Conservation (phyloP, 2,113 vertebrate genomes). For the Mandrillus leucophaeus region DNA sequence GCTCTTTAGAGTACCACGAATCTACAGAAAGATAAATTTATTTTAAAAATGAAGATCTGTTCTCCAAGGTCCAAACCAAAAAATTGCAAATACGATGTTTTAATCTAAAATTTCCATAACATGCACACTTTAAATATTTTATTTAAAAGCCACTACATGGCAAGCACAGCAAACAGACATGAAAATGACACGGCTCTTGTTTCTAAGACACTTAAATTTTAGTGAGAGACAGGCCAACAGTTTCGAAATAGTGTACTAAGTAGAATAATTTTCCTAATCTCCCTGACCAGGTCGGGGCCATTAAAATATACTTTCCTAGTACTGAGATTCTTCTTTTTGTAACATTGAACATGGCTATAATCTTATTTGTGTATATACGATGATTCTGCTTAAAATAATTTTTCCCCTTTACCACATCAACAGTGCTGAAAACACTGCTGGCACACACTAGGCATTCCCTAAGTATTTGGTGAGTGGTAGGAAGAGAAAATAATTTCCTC, state of each 20-base stretch:
- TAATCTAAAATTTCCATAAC: slow-evolving; percentile 25
- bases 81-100: background rate
- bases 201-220: background rate
- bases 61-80: background rate
- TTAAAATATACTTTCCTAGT: slow-evolving; percentile 25
- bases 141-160: background rate
- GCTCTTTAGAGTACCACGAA: slow-evolving; percentile 97
- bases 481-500: background rate
- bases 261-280: background rate
- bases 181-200: background rate
- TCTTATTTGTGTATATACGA: background rate
- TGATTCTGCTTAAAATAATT: background rate
- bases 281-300: background rate
- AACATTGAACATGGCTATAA: background rate
- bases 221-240: background rate
- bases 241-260: slow-evolving; percentile 27
- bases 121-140: background rate
- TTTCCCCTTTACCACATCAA: background rate
- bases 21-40: slow-evolving; percentile 84
- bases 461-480: background rate
- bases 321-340: background rate
- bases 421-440: background rate
- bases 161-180: background rate
- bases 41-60: slow-evolving; percentile 34
- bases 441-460: background rate